Conservation (phyloP, 2,888 invertebrate species). For the Calameuta idolon region DNA sequence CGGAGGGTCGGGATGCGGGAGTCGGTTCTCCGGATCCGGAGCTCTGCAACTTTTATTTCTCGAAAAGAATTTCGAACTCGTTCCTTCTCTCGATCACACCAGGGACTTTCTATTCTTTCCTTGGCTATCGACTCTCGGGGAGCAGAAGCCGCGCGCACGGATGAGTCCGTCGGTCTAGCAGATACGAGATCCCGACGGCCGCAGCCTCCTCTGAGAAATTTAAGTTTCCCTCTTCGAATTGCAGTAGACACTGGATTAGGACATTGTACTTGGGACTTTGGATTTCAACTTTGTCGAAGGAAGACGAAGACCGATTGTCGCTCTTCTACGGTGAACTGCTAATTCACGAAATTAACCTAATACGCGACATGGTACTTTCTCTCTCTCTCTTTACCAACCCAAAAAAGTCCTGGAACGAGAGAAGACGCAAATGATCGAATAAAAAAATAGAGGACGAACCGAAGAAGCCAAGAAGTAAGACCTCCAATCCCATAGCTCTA, state of each 20-base stretch:
- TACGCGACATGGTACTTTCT: too few species aligned
- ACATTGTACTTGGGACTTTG: too few species aligned
- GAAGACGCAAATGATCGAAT: background rate
- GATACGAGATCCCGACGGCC: constrained; percentile 12
- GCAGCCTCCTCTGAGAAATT: constrained; percentile 53
- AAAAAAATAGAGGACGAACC: background rate
- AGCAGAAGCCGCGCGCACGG: too few species aligned
- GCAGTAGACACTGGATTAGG: background rate
- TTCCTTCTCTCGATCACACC: constrained; percentile 32
- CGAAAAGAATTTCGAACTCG: constrained; percentile 51
- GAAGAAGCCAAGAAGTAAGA: background rate
- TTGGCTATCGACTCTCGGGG: too few species aligned
- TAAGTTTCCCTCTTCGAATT: constrained; percentile 29
- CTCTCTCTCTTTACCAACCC: too few species aligned
- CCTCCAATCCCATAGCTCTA: too few species aligned
- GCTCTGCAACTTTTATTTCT: constrained; percentile 39
- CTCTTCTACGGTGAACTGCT: too few species aligned
- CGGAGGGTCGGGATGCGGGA: background rate
- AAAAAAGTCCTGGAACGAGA: background rate
- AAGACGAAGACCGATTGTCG: too few species aligned
- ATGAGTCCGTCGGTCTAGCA: too few species aligned
- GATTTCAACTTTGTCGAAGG: too few species aligned
- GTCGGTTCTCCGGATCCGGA: background rate
- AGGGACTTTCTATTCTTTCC: constrained; percentile 17
- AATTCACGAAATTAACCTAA: too few species aligned